Conservation (phyloP, 2,113 vertebrate species). For the Eolophus roseicapilla region DNA sequence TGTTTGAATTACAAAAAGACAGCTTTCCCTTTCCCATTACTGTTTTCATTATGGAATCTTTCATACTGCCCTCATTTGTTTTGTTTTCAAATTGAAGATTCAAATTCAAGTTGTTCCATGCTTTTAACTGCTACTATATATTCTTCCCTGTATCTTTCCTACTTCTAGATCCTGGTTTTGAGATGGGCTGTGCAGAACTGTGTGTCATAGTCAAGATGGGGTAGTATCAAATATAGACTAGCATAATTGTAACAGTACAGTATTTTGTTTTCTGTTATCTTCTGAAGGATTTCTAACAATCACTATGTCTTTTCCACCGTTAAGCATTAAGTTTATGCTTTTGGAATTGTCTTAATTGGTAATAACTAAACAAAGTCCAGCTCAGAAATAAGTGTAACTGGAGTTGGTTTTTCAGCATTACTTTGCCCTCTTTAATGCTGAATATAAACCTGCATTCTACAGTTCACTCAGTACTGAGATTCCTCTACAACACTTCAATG, state of each 20-base stretch:
- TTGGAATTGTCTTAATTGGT: neutral
- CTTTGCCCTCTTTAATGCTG: neutral
- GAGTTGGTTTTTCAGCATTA: neutral
- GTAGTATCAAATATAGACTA: neutral
- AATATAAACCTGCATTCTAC: neutral
- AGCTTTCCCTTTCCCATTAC: neutral
- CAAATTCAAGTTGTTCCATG: neutral
- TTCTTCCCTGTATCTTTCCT: neutral
- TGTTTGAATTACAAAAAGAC: neutral
- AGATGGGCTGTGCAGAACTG: neutral
- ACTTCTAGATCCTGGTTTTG: neutral
- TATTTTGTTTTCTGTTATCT: neutral
- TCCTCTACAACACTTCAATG: neutral
- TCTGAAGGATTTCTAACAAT: neutral
- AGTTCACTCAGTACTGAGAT: neutral
- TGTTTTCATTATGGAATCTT: neutral
- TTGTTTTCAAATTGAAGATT: neutral
- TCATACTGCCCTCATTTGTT: neutral
- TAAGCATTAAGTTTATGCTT: neutral
- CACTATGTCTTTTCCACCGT: neutral
- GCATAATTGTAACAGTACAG: neutral
- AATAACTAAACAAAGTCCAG: neutral
- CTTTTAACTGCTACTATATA: neutral
- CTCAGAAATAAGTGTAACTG: neutral
- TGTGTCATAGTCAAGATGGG: neutral